phyloP scores from a whole-genome alignment of 2,888 invertebrate species.

The Drosophila ezoana region DNA sequence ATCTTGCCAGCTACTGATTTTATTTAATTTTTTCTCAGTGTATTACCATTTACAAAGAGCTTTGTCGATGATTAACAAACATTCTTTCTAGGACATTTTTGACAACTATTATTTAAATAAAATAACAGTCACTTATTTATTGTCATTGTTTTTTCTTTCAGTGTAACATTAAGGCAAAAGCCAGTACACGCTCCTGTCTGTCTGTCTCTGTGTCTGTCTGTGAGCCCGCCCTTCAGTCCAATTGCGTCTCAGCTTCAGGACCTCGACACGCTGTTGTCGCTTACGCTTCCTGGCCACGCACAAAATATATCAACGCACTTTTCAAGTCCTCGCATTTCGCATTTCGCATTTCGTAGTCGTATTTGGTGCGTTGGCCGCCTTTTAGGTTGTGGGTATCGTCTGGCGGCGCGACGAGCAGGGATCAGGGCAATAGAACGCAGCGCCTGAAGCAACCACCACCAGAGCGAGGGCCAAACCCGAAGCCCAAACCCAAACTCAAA shows the following conservation, averaged over 20 bases:
- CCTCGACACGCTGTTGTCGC: slow-evolving; percentile 50
- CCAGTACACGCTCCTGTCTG: slow-evolving; percentile 28
- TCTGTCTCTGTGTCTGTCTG: slow-evolving; percentile 6
- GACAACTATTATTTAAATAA: too few species aligned
- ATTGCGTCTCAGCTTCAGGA: slow-evolving; percentile 65
- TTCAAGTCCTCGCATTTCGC: slow-evolving; percentile 55
- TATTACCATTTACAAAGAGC: too few species aligned
- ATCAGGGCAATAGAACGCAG: slow-evolving; percentile 20
- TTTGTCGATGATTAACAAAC: too few species aligned
- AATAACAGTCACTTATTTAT: too few species aligned
- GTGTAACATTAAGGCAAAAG: slow-evolving; percentile 32
- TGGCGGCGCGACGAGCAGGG: slow-evolving; percentile 70
- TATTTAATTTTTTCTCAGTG: too few species aligned
- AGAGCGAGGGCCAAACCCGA: slow-evolving; percentile 18
- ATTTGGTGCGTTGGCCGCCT: slow-evolving; percentile 68
- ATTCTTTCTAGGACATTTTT: too few species aligned
- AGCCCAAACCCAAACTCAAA: slow-evolving; percentile 14
- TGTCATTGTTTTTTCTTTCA: slow-evolving; percentile 14
- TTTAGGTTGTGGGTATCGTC: slow-evolving; percentile 74
- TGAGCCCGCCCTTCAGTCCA: slow-evolving; percentile 35
- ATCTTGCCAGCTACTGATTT: too few species aligned
- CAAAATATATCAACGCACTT: slow-evolving; percentile 71
- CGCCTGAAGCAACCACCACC: slow-evolving; percentile 60
- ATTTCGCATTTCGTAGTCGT: slow-evolving; percentile 47
- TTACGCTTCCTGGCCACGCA: slow-evolving; percentile 70